Evolutionary conservation across 2,797 vertebrate genomes (phyloP).

Genomic region (Hemitrygon akajei): DNA sequence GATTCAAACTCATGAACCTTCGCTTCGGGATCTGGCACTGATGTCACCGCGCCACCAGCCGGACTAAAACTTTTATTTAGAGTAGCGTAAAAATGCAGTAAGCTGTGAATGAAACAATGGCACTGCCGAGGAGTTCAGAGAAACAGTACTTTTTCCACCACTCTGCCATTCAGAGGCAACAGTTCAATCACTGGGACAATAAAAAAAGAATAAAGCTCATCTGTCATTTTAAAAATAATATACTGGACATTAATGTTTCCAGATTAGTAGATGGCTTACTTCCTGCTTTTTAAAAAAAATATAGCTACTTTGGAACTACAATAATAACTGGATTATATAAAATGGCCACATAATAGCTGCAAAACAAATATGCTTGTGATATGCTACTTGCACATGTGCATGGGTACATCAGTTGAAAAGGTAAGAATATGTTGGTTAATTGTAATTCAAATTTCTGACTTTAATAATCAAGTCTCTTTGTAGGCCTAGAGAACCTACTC

Average conservation of each 20-base stretch:
- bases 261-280: not conserved
- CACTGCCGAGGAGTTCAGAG: not conserved
- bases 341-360: not conserved
- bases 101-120: not conserved
- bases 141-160: not conserved
- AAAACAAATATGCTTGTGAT: too few relatives aligned
- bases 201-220: not conserved
- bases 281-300: not conserved
- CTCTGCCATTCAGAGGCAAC: not conserved
- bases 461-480: too few relatives aligned
- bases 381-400: too few relatives aligned
- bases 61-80: not conserved
- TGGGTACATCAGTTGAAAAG: too few relatives aligned
- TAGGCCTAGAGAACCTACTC: not conserved
- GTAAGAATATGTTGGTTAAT: too few relatives aligned
- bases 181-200: not conserved
- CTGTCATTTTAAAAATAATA: not conserved
- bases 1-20: too few relatives aligned
- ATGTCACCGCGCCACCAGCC: too few relatives aligned
- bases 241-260: not conserved
- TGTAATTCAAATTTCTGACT: too few relatives aligned
- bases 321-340: not conserved
- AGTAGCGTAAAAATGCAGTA: not conserved
- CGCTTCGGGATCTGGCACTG: too few relatives aligned
- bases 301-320: not conserved